Evolutionary conservation across 2,797 vertebrate genomes (phyloP).

Genomic region (Knipowitschia caucasica): DNA sequence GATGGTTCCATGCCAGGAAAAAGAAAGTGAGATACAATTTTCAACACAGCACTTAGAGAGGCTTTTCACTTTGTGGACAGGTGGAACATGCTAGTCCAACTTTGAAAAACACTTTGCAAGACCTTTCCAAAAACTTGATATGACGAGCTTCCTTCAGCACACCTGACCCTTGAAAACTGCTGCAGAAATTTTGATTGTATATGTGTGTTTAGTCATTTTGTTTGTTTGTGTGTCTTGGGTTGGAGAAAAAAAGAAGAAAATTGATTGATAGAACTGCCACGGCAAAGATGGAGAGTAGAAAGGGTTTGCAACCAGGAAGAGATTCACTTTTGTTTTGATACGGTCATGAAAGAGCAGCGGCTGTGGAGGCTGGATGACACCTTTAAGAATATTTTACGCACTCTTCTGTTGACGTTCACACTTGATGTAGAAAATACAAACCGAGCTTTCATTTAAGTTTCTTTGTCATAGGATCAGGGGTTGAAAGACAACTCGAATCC

Average conservation of each 20-base stretch:
- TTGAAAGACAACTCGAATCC: conserved; percentile 45
- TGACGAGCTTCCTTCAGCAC: conserved; percentile 34
- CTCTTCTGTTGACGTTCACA: conserved; percentile 53
- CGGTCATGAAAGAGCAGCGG: conserved; percentile 55
- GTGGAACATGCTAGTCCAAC: conserved; percentile 24
- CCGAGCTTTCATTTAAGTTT: conserved; percentile 48
- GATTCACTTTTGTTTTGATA: conserved; percentile 64
- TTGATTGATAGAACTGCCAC: conserved; percentile 48
- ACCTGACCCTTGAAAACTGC: conserved; percentile 36
- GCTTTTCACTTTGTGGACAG: conserved; percentile 45
- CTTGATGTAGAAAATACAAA: conserved; percentile 60
- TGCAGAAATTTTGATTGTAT: conserved; percentile 16
- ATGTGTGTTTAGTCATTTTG: conserved; percentile 23
- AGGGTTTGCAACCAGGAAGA: conserved; percentile 43
- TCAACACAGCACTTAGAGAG: conserved; percentile 34
- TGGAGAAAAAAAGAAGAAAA: conserved; percentile 41
- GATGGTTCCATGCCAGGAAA: conserved; percentile 16
- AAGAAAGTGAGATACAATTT: conserved; percentile 43
- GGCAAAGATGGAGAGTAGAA: conserved; percentile 24
- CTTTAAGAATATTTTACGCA: conserved; percentile 37
- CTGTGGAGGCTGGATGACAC: conserved; percentile 55
- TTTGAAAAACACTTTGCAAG: conserved; percentile 38
- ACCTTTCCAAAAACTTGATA: conserved; percentile 37
- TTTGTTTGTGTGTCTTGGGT: conserved; percentile 32
- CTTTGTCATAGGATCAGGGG: conserved; percentile 23